phyloP scores from a whole-genome alignment of 2,888 invertebrate genomes.

The Eudemis profundana region DNA sequence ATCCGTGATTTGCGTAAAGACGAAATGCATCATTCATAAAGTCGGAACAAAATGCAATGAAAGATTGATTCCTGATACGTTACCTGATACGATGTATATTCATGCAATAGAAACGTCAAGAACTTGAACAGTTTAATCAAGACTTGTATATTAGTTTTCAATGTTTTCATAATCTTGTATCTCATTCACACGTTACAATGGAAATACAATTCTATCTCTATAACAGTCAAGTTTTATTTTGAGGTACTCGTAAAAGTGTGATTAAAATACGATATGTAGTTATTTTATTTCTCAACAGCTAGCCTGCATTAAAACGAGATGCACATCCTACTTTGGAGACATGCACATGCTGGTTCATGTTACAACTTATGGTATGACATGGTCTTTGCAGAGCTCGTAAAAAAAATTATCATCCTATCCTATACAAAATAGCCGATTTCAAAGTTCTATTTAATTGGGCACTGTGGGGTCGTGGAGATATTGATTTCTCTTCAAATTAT shows the following conservation, averaged over 20 bases:
- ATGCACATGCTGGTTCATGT: too few species aligned
- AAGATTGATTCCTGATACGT: constrained; percentile 32
- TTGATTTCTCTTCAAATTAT: too few species aligned
- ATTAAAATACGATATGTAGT: too few species aligned
- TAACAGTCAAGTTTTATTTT: background rate
- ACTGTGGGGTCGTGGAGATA: too few species aligned
- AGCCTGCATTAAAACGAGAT: too few species aligned
- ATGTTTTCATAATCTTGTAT: constrained; percentile 1
- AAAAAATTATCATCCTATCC: too few species aligned
- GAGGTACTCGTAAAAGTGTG: background rate
- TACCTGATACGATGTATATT: constrained; percentile 38
- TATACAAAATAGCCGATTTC: too few species aligned
- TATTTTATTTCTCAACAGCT: too few species aligned
- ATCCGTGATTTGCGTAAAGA: constrained; percentile 26
- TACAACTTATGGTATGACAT: too few species aligned
- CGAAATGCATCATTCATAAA: constrained; percentile 36
- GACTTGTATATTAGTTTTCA: constrained; percentile 6
- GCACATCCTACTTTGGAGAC: too few species aligned
- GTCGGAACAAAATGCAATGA: constrained; percentile 29
- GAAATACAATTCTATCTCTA: background rate
- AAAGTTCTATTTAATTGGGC: too few species aligned
- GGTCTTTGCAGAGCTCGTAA: too few species aligned
- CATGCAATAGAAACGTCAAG: constrained; percentile 44
- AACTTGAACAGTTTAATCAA: constrained; percentile 37
- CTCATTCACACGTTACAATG: background rate